A percentile compares a stretch with the other conserved stretches of the same genome.
Conservation (phyloP, 1,140 invertebrate species). For the Aleiodes sp. region DNA sequence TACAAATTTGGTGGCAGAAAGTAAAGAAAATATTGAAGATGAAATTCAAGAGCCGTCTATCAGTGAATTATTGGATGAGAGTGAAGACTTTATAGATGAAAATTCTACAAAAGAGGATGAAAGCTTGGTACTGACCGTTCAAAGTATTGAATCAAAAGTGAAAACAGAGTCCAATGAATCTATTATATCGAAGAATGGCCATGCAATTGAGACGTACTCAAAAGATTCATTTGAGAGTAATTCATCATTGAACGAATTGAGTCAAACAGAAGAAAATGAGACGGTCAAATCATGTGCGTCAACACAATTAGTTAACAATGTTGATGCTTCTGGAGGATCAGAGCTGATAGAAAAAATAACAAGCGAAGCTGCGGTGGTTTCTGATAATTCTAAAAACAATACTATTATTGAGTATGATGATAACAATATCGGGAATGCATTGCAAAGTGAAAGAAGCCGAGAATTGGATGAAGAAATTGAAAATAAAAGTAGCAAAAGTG, state of each 20-base stretch:
- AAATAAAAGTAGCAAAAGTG: too few species aligned
- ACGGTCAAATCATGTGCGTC: neutral
- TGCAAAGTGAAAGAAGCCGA: too few species aligned
- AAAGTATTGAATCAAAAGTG: neutral
- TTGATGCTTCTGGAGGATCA: too few species aligned
- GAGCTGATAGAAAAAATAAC: too few species aligned
- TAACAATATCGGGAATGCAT: too few species aligned
- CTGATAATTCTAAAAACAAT: too few species aligned
- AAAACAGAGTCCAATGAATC: neutral
- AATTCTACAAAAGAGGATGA: neutral
- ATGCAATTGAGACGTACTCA: slow-evolving; percentile 20
- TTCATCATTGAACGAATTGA: neutral
- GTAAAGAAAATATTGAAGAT: neutral
- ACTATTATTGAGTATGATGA: too few species aligned
- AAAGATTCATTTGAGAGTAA: slow-evolving; percentile 30
- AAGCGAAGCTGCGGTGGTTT: too few species aligned
- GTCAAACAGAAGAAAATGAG: neutral
- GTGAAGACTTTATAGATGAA: neutral
- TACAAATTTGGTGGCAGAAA: neutral
- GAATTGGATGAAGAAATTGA: too few species aligned
- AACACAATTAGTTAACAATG: neutral
- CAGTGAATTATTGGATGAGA: slow-evolving; percentile 13
- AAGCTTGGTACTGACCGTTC: too few species aligned
- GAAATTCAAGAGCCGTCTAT: neutral
- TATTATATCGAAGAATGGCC: neutral